Percentiles rank a stretch among this genome's conserved stretches.
These are phyloP conservation scores for Berghia stephanieae DNA, from an alignment of 1,140 invertebrate species.

Conservation along the genomic window DNA sequence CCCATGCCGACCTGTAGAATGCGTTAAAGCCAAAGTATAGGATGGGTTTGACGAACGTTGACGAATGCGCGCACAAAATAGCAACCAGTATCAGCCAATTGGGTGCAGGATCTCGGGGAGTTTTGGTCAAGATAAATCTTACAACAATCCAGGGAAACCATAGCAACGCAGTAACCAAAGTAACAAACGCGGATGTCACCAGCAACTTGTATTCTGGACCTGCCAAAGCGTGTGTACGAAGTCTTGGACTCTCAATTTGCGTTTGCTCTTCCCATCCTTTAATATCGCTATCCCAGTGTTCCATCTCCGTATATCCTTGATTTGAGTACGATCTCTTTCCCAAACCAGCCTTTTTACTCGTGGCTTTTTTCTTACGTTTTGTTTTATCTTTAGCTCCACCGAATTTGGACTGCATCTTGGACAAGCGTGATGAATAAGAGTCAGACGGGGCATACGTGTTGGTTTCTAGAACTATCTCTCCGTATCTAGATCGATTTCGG, in stretches of 20 bases:
- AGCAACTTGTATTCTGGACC: background rate
- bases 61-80: background rate
- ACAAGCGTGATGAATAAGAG: background rate
- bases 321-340: background rate
- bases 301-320: background rate
- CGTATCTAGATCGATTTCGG: background rate
- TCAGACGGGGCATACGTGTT: background rate
- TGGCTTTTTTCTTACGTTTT: background rate
- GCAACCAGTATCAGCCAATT: background rate
- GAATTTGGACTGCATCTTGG: background rate
- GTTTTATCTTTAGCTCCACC: background rate
- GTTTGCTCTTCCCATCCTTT: background rate
- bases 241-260: background rate
- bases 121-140: background rate
- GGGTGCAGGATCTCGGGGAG: background rate
- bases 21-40: background rate
- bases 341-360: background rate
- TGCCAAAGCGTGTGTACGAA: background rate
- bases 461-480: background rate
- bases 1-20: background rate
- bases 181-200: background rate
- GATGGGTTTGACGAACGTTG: background rate
- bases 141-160: constrained; percentile 8
- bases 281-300: constrained; percentile 5
- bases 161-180: background rate